Evolutionary conservation across 2,113 vertebrate genomes (phyloP), one percentile per base, ranked within the genome.

Genomic region (Tylochromis polylepis): DNA sequence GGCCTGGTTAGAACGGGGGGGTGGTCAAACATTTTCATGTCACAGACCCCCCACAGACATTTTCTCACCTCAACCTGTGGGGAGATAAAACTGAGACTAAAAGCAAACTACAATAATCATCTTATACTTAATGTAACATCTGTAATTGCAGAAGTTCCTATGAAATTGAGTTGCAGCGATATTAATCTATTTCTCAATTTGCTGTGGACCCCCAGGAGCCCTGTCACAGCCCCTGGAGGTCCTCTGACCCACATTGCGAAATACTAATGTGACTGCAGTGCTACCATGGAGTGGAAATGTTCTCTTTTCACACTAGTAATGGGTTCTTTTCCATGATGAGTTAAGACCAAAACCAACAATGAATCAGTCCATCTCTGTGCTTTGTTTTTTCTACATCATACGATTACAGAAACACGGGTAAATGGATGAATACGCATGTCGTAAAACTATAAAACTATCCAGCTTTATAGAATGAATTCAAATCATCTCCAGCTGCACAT

Each of bases 181-280:
- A 82, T 92, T 93, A 93, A 94, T 95, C 91, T 94, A 88, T 90
- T 93, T 93, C 92, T 94, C 92, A 93, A 93, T 94, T 94, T 94
- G 55, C 86, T 9, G 9, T 4, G 34, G 90, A 86, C 51, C 85
- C 88, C 78, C 77, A 78, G 20, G 87, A 85, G 92, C 57, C 41
- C 36, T 3, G 49, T 7, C 3, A 8, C 9, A 20, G 80, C 87
- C 89, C 83, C 81, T 34, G 34, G 91, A 53, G 91, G 83, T 79
- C 86, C 65, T 9, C 80, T 86, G 93, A 93, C 94, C 94, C 84
- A 95, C 81, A 89, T 93, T 85, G 67, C 34, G 60, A 83, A 65
- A 82, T 58, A 8, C 43, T 27, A 36, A 5, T 36, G 56, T 36
- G 55, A 18, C 55, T n/a, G n/a, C 56, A 55, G 11, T 18, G 67